A percentile compares a stretch with the other conserved stretches of the same genome.
Conservation (phyloP, 2,113 vertebrate species). For the Cynocephalus volans region DNA sequence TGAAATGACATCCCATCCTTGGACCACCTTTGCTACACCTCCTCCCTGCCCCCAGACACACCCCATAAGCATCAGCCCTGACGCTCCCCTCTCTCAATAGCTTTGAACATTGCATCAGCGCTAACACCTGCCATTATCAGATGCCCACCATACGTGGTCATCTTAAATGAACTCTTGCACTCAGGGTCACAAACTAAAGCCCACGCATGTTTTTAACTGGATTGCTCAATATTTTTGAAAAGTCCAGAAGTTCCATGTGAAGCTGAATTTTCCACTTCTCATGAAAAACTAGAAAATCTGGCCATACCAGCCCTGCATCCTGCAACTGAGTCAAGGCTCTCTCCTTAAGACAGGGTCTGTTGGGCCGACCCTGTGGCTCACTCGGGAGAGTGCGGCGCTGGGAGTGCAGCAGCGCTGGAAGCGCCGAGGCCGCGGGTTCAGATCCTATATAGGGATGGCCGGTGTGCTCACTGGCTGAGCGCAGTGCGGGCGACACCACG, state of each 20-base stretch:
- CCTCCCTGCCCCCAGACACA: background rate
- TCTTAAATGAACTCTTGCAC: background rate
- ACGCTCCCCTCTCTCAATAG: background rate
- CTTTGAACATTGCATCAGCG: background rate
- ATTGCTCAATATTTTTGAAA: background rate
- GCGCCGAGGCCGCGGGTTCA: no score
- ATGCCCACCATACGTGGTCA: background rate
- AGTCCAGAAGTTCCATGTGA: background rate
- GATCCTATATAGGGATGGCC: no score
- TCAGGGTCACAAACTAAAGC: background rate
- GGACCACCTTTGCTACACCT: background rate
- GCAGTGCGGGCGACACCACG: no score
- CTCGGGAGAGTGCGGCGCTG: no score
- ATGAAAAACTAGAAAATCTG: background rate
- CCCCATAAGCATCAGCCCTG: rapidly evolving
- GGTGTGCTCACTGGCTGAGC: no score
- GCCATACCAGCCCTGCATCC: no score
- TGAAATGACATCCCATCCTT: background rate
- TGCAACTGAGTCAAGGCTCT: background rate
- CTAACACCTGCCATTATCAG: background rate
- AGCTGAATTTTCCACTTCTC: background rate
- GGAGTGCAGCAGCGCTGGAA: no score
- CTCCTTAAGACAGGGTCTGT: background rate
- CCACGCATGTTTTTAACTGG: background rate
- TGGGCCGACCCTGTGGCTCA: no score